Conservation (phyloP, 92 coral and sea anemone genomes). For the Plumapathes pennacea region DNA sequence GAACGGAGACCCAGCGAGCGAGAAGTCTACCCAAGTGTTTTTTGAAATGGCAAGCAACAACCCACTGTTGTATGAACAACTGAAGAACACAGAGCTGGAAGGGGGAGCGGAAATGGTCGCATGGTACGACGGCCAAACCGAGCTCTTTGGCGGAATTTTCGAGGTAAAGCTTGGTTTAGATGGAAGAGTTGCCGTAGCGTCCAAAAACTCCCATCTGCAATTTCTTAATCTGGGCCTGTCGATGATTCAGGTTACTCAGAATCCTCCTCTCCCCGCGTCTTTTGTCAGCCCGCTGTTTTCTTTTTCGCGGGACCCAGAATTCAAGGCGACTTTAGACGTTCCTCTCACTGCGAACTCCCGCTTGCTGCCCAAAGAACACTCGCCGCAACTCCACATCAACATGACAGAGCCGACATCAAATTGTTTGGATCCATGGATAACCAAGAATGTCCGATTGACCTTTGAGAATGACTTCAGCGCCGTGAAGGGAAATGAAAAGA, state of each 20-base stretch:
- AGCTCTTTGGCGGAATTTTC: constrained; percentile 65
- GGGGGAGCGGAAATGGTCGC: constrained; percentile 36
- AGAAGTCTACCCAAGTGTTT: constrained; percentile 35
- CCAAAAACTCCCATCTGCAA: constrained; percentile 33
- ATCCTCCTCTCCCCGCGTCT: constrained; percentile 2
- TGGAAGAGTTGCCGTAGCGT: constrained; percentile 21
- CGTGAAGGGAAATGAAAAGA: constrained; percentile 37
- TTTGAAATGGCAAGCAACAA: constrained; percentile 52
- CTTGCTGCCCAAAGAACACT: constrained; percentile 43
- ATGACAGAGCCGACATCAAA: constrained; percentile 40
- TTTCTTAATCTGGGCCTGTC: constrained; percentile 41
- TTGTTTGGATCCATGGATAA: constrained; percentile 51
- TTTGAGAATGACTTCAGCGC: constrained; percentile 44
- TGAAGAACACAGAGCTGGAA: constrained; percentile 28
- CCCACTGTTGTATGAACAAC: constrained; percentile 16
- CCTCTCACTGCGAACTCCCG: constrained; percentile 16
- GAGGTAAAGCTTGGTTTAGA: constrained; percentile 15
- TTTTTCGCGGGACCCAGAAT: constrained; percentile 26
- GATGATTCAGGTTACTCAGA: constrained; percentile 51
- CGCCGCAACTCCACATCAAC: constrained; percentile 54
- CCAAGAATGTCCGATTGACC: constrained; percentile 34
- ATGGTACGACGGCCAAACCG: constrained; percentile 29
- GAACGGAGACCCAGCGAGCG: constrained; percentile 13
- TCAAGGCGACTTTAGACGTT: constrained; percentile 20
- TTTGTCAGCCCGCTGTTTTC: constrained; percentile 45